These are phyloP conservation scores for Mus spicilegus DNA, from an alignment of 2,113 vertebrate species.

Conservation along the genomic window DNA sequence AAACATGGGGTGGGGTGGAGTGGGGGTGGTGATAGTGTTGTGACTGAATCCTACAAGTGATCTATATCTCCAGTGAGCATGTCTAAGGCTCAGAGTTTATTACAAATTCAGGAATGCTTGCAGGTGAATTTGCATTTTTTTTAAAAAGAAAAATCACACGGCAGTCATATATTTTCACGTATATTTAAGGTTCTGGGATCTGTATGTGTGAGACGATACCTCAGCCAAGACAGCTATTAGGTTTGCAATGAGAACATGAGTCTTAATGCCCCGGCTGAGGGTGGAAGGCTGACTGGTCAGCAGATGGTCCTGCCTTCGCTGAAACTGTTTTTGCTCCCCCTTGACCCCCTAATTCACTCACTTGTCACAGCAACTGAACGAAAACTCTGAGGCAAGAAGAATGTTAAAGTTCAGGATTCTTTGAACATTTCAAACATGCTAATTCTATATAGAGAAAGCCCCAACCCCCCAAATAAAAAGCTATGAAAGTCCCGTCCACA, in stretches of 20 bases:
- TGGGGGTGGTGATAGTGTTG: neutral
- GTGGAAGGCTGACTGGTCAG: neutral
- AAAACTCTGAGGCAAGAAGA: conserved; percentile 13
- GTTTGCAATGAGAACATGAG: neutral
- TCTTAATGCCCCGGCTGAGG: neutral
- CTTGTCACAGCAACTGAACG: neutral
- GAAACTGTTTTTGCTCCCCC: neutral
- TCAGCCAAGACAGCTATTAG: neutral
- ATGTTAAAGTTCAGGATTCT: neutral
- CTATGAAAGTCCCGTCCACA: neutral
- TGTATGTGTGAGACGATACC: neutral
- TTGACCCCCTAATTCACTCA: neutral
- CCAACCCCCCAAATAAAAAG: neutral
- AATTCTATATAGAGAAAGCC: neutral
- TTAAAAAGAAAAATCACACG: neutral
- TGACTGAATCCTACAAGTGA: neutral
- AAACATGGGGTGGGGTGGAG: neutral
- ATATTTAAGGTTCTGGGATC: conserved; percentile 1
- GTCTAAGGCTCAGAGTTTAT: neutral
- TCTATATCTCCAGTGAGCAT: neutral
- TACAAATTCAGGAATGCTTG: conserved; percentile 29
- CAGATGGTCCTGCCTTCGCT: neutral
- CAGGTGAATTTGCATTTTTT: conserved; percentile 32
- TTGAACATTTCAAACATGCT: neutral
- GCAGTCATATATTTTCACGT: neutral